Evolutionary conservation across 2,113 vertebrate genomes (phyloP).

Genomic region (Halcyon senegalensis): DNA sequence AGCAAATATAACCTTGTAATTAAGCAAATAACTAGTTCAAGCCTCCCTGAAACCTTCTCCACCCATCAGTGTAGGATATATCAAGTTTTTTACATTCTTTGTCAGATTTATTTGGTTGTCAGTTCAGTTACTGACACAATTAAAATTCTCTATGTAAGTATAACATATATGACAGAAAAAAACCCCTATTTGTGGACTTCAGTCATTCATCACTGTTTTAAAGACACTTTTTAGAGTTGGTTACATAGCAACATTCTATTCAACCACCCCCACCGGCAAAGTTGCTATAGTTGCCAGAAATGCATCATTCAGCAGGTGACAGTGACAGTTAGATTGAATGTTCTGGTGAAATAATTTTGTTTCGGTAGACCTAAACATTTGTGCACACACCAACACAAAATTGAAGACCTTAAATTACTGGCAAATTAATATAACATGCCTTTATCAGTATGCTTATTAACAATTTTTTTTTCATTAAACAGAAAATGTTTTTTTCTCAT

Average conservation of each 20-base stretch:
- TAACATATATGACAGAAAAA: constrained; percentile 22
- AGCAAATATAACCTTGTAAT: constrained; percentile 46
- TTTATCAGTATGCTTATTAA: neutral
- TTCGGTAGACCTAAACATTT: neutral
- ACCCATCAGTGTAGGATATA: neutral
- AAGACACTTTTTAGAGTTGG: constrained; percentile 40
- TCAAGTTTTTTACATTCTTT: constrained; percentile 54
- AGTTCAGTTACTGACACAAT: constrained; percentile 38
- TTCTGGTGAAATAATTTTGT: neutral
- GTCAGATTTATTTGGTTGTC: constrained; percentile 58
- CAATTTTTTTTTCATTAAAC: neutral
- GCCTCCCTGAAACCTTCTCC: constrained; percentile 13
- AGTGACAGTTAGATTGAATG: neutral
- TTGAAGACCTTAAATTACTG: neutral
- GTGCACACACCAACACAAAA: neutral
- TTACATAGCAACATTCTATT: constrained; percentile 54
- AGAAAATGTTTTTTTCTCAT: neutral
- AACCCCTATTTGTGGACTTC: neutral
- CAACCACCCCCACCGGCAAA: neutral
- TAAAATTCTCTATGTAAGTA: neutral
- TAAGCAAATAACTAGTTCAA: constrained; percentile 44
- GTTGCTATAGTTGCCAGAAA: constrained; percentile 33
- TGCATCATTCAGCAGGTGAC: constrained; percentile 22
- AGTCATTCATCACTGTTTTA: constrained; percentile 53
- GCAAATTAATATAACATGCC: neutral